Evolutionary conservation across 1,140 invertebrate genomes (phyloP), one percentile per base, ranked within the genome.

Genomic region (Drosophila guanche): DNA sequence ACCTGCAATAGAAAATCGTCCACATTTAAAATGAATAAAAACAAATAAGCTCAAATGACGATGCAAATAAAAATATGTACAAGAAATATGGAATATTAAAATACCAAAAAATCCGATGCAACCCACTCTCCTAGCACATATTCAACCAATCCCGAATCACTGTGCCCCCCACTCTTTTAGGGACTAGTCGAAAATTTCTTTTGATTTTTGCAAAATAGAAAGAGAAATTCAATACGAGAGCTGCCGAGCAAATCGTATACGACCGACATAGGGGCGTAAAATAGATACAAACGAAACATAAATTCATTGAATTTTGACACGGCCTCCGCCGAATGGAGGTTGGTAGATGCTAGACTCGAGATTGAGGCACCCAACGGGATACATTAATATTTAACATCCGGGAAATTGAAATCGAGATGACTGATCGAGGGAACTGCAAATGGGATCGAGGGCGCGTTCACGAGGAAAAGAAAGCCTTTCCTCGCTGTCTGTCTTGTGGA

Each of bases 301-400:
- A 85, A 85, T 85, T 85, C 80, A 84, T 84, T 84, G 76, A 79
- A 84, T 75, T 76, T 76, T 84, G 80, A 84, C 80, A 84, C 70
- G 70, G 59, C 52, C 45, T 70, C 70, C 54, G 47, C 51, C 47
- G 47, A 58, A 58, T 70, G 65, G 65, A 66, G 65, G 65, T 58
- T 70, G 48, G 60, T 2, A 40, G 46, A 14, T 23, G 22, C n/a
- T 3, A 43, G 47, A 14, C 42, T 23, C 33, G 47, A 72, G 48
- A 71, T 71, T 72, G 52, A 63, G 58, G 75, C 79, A 48, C 65
- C 79, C 74, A 58, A 54, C 54, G 79, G 63, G 63, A 60, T 75
- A 84, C 75, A 84, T 79, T 76, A 72, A 84, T 71, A 69, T 83
- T 70, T 79, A 84, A 84, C 80, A 84, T 84, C 80, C 80, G 80